Base-by-base conservation (phyloP, 2,888 invertebrate genomes). In the Vesta saturnalis region DNA sequence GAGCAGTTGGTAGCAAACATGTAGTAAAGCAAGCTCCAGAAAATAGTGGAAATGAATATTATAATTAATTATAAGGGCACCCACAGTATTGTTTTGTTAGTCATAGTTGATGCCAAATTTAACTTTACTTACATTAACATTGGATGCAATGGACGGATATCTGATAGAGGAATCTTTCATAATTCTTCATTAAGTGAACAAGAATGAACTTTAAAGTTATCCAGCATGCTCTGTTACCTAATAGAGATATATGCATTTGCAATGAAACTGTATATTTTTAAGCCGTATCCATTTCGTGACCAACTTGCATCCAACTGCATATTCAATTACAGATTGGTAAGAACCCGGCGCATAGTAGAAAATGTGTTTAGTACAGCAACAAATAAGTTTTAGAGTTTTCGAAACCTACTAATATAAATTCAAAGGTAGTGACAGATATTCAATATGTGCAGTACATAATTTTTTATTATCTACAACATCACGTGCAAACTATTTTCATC, bases 31-130 rank as follows among this genome's bases (percentile, higher is more conserved):
- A n/a, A n/a, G n/a, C n/a, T n/a, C n/a, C n/a, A n/a, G n/a, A n/a
- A n/a, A n/a, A n/a, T n/a, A n/a, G n/a, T n/a, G n/a, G n/a, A n/a
- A n/a, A n/a, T n/a, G n/a, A n/a, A n/a, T n/a, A n/a, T n/a, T n/a
- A n/a, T n/a, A n/a, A n/a, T n/a, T 15, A 81, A 81, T 56, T 80
- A 80, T 60, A 81, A 81, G 70, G 67, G 68, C 21, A 66, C 54
- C 52, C 54, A 62, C 18, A 67, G 62, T 35, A 67, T 67, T 56
- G 67, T 62, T 1, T 30, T 67, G 1, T 43, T 67, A 35, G 67
- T 62, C 10, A n/a, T 67, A 12, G 55, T 35, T 10, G 62, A 67
- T 67, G 67, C 56, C 12, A 54, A 61, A 18, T 66, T 61, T 23
- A 56, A 55, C n/a, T 67, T 62, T 47, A 23, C 71, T 15, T 74